These are phyloP conservation scores for Limosa lapponica DNA, from an alignment of 2,797 vertebrate genomes.

Conservation along the genomic window DNA sequence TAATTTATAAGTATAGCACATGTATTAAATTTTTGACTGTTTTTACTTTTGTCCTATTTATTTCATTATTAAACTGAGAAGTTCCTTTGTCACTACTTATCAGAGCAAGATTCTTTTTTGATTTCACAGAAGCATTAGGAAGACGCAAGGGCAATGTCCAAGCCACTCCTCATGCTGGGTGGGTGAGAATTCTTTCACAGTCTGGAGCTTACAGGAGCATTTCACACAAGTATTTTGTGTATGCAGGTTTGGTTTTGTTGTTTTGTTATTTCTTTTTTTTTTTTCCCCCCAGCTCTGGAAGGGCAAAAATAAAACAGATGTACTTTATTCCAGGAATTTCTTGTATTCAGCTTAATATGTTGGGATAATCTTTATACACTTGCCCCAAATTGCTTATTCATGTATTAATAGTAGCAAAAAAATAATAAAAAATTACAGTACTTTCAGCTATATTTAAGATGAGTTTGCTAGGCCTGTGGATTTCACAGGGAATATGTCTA, in stretches of 20 bases:
- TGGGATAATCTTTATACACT: background rate
- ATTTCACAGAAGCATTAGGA: background rate
- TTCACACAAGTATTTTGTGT: background rate
- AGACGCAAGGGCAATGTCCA: background rate
- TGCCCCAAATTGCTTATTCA: background rate
- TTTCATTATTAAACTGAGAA: constrained; percentile 67
- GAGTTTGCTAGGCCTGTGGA: background rate
- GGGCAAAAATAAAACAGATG: background rate
- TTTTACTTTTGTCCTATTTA: constrained; percentile 75
- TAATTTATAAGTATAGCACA: constrained; percentile 71
- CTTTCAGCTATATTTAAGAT: background rate
- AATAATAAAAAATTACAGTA: background rate
- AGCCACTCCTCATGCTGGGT: background rate
- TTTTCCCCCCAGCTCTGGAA: background rate
- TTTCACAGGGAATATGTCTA: background rate
- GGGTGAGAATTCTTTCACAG: background rate
- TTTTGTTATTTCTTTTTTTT: fast-evolving
- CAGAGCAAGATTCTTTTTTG: constrained; percentile 39
- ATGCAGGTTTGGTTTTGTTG: background rate
- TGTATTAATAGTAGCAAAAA: background rate
- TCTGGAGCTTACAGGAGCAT: background rate
- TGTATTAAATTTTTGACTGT: constrained; percentile 71
- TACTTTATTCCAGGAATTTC: background rate
- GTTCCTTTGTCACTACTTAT: constrained; percentile 38
- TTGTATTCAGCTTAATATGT: background rate